Evolutionary conservation across 1,140 invertebrate species (phyloP).

Genomic region (Scaptomyza graminum): DNA sequence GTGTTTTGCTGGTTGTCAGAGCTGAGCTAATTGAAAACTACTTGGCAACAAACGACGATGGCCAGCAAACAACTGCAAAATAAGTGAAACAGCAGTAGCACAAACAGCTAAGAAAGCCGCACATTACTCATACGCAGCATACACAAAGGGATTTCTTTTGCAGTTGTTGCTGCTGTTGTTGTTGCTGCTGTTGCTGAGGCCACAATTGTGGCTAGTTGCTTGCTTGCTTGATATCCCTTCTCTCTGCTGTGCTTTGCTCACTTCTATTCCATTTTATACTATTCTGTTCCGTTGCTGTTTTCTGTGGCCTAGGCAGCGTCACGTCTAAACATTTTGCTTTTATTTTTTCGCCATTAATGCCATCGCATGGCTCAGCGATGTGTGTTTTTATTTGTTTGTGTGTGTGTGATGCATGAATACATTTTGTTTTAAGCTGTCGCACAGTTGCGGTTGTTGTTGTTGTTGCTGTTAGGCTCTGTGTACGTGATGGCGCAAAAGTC

Average conservation of each 20-base stretch:
- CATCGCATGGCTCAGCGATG: constrained; percentile 50
- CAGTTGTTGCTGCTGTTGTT: constrained; percentile 2
- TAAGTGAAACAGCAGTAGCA: constrained; percentile 26
- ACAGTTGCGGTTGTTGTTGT: no score
- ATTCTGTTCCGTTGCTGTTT: neutral
- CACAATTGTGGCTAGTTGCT: constrained; percentile 37
- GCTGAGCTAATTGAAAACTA: constrained; percentile 77
- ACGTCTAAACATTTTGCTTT: constrained; percentile 71
- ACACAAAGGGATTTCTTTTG: constrained; percentile 39
- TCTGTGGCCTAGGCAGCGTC: constrained; percentile 48
- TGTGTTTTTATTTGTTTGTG: constrained; percentile 33
- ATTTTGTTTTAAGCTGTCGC: constrained; percentile 57
- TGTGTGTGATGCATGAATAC: constrained; percentile 38
- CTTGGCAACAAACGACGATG: constrained; percentile 44
- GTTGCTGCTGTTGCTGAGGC: constrained; percentile 25
- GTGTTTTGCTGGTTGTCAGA: constrained; percentile 40
- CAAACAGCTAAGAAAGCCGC: constrained; percentile 56
- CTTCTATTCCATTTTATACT: constrained; percentile 3
- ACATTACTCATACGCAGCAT: constrained; percentile 76
- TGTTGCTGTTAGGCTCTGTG: constrained; percentile 23
- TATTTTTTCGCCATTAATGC: constrained; percentile 64
- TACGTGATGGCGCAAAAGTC: constrained; percentile 42
- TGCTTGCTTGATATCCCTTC: constrained; percentile 18
- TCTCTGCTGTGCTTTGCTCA: constrained; percentile 14
- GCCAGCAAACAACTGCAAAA: constrained; percentile 40